A percentile compares a stretch with the other conserved stretches of the same genome.
These are phyloP conservation scores for Tetragnatha versicolor DNA, from an alignment of 1,140 invertebrate species.

Conservation along the genomic window DNA sequence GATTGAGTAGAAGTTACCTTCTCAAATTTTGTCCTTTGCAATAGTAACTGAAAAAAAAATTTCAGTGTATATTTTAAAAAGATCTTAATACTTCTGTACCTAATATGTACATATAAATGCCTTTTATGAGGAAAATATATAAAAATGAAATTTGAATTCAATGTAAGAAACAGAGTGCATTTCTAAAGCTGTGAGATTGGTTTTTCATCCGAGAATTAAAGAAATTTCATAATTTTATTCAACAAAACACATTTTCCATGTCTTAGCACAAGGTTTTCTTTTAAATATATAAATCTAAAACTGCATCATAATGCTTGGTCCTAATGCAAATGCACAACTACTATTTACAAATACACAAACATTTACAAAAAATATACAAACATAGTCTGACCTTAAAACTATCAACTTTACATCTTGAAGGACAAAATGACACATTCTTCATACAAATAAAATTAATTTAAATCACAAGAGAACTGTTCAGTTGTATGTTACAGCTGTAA, in stretches of 20 bases:
- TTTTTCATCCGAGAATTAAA: neutral
- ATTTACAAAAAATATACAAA: conserved; percentile 56
- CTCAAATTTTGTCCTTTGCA: no score
- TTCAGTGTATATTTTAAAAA: neutral
- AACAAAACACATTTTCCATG: neutral
- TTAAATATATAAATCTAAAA: conserved; percentile 48
- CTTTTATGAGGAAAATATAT: neutral
- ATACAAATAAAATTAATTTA: conserved; percentile 36
- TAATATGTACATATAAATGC: neutral
- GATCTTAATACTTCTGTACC: neutral
- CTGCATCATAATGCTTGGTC: conserved; percentile 48
- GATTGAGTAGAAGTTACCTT: no score
- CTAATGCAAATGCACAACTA: conserved; percentile 54
- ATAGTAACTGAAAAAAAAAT: neutral
- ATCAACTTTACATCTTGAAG: conserved; percentile 27
- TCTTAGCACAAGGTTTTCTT: neutral
- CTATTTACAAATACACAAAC: conserved; percentile 55
- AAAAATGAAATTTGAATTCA: neutral
- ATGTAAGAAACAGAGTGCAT: neutral
- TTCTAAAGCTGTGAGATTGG: neutral
- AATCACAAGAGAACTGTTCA: conserved; percentile 20
- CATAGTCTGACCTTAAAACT: conserved; percentile 45
- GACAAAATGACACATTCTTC: conserved; percentile 34
- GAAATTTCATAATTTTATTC: neutral
- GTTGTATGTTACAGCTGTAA: conserved; percentile 15